A percentile compares a stretch with the other conserved stretches of the same genome.
phyloP scores from a whole-genome alignment of 2,888 invertebrate genomes.

The Saturnia pavonia region DNA sequence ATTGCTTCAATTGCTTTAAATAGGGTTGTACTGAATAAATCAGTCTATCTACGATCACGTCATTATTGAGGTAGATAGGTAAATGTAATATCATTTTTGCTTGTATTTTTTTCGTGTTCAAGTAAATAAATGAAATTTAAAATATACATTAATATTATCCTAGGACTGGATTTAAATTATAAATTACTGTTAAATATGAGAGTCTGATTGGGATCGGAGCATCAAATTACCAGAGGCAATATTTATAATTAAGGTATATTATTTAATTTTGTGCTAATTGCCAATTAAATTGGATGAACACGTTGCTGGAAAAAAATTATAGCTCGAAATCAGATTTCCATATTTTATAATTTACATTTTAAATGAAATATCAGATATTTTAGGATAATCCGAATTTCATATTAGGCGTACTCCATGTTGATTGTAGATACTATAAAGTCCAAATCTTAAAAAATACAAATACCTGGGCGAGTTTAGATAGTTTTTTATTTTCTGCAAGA shows the following conservation, averaged over 20 bases:
- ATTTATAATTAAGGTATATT: conserved; percentile 5
- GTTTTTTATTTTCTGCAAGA: no score
- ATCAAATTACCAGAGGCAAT: neutral
- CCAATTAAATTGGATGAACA: neutral
- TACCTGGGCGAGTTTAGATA: no score
- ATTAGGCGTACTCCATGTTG: neutral
- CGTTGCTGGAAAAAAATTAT: neutral
- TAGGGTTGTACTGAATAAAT: neutral
- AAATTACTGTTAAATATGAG: neutral
- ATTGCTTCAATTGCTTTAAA: neutral
- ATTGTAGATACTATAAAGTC: neutral
- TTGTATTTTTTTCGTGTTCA: no score
- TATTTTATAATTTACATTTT: neutral
- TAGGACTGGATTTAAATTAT: neutral
- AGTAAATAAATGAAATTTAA: neutral
- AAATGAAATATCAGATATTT: neutral
- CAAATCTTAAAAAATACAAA: no score
- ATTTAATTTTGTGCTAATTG: conserved; percentile 5
- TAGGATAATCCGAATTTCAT: neutral
- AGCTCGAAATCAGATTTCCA: neutral
- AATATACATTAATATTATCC: neutral
- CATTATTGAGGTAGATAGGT: neutral
- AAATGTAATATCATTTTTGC: no score
- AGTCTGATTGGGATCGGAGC: neutral
- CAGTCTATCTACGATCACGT: neutral